Conservation (phyloP, 35 echinoderm and acorn worm species). For the Amphiura filiformis region DNA sequence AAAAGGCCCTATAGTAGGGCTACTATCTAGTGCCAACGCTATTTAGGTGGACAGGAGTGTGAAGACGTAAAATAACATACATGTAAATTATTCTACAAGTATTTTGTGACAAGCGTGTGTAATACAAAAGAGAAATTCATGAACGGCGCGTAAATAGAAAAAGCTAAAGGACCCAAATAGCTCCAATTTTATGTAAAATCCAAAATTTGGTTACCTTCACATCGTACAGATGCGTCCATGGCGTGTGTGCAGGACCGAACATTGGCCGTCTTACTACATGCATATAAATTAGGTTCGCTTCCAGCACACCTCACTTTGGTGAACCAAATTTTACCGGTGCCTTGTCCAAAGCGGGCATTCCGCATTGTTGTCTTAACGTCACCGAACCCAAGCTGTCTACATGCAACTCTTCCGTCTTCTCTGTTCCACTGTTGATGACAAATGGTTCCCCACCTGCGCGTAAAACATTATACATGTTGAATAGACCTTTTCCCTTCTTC, state of each 20-base stretch:
- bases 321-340: not conserved
- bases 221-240: not conserved
- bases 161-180: no score
- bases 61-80: no score
- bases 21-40: no score
- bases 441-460: not conserved
- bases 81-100: no score
- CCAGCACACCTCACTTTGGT: not conserved
- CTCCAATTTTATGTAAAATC: no score
- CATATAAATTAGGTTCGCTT: not conserved
- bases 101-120: no score
- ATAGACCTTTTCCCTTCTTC: no score
- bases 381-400: not conserved
- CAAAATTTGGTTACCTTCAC: not conserved
- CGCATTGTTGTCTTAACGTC: not conserved
- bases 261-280: not conserved
- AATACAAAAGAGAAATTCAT: no score
- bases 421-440: not conserved
- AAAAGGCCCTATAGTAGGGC: no score
- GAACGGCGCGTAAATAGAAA: no score
- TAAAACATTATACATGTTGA: no score
- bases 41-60: no score
- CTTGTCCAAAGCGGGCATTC: not conserved
- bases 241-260: not conserved
- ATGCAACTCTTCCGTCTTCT: not conserved